phyloP scores from a whole-genome alignment of 2,888 invertebrate species.

The Rotaria socialis region DNA sequence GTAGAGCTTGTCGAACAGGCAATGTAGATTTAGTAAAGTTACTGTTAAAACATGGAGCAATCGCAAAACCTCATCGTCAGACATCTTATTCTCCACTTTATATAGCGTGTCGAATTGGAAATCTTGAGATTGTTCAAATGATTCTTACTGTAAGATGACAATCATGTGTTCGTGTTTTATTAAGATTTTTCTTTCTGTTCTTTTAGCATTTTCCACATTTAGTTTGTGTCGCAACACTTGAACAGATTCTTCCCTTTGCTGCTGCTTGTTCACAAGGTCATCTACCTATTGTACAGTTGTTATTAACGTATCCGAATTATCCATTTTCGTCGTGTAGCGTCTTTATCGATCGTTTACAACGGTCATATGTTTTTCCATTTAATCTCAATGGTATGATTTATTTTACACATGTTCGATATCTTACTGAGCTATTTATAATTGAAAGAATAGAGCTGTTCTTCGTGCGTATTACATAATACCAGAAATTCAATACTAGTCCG shows the following conservation, averaged over 20 bases:
- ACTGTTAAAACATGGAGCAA: conserved; percentile 39
- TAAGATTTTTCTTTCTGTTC: background rate
- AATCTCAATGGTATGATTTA: conserved; percentile 15
- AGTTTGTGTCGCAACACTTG: conserved; percentile 78
- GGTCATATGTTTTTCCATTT: conserved; percentile 33
- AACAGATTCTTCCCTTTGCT: conserved; percentile 85
- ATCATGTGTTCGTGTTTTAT: background rate
- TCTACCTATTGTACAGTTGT: conserved; percentile 70
- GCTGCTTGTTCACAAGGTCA: conserved; percentile 86
- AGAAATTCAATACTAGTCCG: too few relatives aligned
- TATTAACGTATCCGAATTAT: conserved; percentile 72
- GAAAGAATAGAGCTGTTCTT: too few relatives aligned
- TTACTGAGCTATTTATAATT: too few relatives aligned
- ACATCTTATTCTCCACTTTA: conserved; percentile 42
- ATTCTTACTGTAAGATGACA: conserved; percentile 37
- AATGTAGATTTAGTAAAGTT: conserved; percentile 71
- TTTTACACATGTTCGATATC: too few relatives aligned
- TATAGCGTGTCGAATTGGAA: conserved; percentile 44
- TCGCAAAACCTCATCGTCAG: conserved; percentile 44
- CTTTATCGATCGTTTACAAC: conserved; percentile 8
- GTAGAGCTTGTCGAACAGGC: conserved; percentile 82
- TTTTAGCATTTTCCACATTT: conserved; percentile 74
- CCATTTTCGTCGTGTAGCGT: background rate
- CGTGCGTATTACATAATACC: too few relatives aligned
- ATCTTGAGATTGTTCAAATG: conserved; percentile 38